Conservation (phyloP, 2,113 vertebrate genomes). For the Nasalis larvatus region DNA sequence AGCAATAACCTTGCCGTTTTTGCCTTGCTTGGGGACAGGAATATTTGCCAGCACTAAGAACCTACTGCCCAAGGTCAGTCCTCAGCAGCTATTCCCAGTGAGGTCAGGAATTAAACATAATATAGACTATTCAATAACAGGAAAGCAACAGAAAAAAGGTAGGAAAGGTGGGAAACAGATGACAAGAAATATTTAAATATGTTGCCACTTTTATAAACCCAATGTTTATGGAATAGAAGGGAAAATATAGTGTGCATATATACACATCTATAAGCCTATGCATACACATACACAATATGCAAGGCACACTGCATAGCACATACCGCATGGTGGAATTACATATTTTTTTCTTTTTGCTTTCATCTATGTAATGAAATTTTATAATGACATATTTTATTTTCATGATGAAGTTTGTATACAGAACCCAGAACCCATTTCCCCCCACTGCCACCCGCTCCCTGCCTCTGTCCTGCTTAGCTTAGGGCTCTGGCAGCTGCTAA, state of each 20-base stretch:
- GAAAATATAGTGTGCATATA: no score
- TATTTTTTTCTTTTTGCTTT: not conserved
- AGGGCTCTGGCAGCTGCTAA: not conserved
- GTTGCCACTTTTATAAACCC: not conserved
- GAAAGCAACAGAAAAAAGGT: not conserved
- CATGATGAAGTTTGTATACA: not conserved
- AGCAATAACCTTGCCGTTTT: not conserved
- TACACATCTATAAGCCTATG: not conserved
- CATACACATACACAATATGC: accelerated
- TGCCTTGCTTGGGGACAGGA: not conserved
- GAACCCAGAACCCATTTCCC: not conserved
- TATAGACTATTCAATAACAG: not conserved
- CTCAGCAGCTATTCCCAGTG: not conserved
- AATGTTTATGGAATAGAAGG: not conserved
- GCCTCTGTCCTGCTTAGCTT: not conserved
- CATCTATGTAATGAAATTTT: not conserved
- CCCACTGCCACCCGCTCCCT: not conserved
- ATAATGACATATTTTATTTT: not conserved
- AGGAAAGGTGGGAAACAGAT: not conserved
- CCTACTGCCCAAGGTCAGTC: not conserved
- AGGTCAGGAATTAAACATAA: not conserved
- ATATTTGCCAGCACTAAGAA: not conserved
- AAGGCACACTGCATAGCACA: accelerated
- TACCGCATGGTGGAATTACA: accelerated
- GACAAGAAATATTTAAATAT: not conserved